These are phyloP conservation scores for Nephrotoma flavescens DNA, from an alignment of 2,888 invertebrate genomes.

Conservation along the genomic window DNA sequence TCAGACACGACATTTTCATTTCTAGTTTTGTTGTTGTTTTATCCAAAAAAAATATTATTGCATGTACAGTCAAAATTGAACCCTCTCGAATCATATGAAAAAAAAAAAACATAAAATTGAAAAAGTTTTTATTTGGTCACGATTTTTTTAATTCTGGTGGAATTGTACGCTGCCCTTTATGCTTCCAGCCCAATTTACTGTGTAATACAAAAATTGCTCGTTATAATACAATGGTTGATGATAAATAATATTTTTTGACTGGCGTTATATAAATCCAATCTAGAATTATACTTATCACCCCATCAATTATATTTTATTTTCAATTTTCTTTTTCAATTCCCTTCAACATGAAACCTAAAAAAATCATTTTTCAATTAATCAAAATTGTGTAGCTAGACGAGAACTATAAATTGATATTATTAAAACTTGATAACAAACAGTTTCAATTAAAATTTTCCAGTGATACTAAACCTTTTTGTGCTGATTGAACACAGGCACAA, in stretches of 20 bases:
- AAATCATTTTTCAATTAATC: background rate
- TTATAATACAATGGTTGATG: background rate
- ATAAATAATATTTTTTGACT: background rate
- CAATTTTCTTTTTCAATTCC: background rate
- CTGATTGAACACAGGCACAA: background rate
- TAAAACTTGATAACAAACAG: background rate
- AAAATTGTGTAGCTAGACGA: background rate
- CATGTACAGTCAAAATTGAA: background rate
- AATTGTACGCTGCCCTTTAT: too few species aligned
- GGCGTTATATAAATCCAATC: background rate
- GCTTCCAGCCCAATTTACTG: background rate
- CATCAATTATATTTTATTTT: background rate
- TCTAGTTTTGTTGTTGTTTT: background rate
- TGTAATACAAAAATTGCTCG: background rate
- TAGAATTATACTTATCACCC: background rate
- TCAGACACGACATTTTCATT: background rate
- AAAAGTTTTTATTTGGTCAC: background rate
- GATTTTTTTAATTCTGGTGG: background rate
- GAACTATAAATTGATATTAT: background rate
- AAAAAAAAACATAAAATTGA: background rate
- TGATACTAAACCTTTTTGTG: background rate
- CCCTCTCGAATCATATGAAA: background rate
- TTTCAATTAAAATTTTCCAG: background rate
- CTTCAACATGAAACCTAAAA: background rate
- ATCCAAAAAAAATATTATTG: background rate